These are phyloP conservation scores for Sula dactylatra DNA, from an alignment of 2,113 vertebrate species.

Conservation along the genomic window DNA sequence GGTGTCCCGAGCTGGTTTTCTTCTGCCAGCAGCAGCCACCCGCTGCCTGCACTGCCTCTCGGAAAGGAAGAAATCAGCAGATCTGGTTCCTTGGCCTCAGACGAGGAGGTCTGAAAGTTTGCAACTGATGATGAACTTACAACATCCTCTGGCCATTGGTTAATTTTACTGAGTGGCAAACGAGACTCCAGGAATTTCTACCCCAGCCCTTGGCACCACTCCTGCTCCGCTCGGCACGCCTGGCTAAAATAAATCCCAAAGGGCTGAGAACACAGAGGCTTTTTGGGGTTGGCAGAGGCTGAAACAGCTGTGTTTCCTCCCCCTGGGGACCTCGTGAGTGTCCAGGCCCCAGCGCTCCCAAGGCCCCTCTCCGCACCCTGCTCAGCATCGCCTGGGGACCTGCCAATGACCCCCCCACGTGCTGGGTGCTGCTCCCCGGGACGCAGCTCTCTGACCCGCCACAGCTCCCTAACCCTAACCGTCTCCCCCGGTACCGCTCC, in stretches of 20 bases:
- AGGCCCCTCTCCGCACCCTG: background rate
- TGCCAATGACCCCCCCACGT: rapidly evolving
- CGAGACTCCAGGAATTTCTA: background rate
- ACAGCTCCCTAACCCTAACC: background rate
- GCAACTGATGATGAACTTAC: background rate
- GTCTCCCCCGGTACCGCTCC: rapidly evolving
- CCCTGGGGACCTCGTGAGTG: background rate
- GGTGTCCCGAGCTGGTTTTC: background rate
- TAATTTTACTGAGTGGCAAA: background rate
- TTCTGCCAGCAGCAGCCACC: background rate
- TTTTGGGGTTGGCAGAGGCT: background rate
- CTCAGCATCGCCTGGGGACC: rapidly evolving
- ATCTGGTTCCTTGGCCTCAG: background rate
- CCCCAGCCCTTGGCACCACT: background rate
- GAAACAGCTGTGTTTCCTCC: background rate
- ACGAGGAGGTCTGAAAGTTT: background rate
- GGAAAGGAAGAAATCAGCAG: conserved; percentile 43
- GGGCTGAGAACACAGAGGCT: background rate
- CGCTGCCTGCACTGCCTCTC: background rate
- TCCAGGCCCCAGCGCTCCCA: background rate
- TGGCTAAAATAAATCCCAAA: background rate
- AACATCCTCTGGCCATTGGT: background rate
- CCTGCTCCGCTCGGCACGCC: rapidly evolving
- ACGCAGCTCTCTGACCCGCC: background rate
- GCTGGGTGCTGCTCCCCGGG: background rate